A percentile compares a stretch with the other conserved stretches of the same genome.
Conservation (phyloP, 2,113 vertebrate species). For the Pungitius pungitius region DNA sequence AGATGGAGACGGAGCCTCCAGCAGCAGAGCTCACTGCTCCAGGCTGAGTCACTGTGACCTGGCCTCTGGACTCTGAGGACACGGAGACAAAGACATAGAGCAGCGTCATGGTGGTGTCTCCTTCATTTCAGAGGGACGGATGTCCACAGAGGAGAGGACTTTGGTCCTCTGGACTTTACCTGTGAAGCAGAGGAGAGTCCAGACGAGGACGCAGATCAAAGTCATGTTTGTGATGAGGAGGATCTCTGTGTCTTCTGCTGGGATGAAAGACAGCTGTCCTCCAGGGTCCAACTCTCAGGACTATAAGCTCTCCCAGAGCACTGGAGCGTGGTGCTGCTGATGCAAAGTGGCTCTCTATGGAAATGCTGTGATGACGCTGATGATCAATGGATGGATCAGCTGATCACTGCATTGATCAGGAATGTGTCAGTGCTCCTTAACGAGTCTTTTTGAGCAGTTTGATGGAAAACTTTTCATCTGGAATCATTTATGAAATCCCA, state of each 20-base stretch:
- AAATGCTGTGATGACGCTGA: conserved; percentile 21
- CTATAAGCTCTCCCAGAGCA: conserved; percentile 54
- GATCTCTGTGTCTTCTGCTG: conserved; percentile 2
- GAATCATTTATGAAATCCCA: too few relatives aligned
- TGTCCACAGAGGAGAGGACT: not conserved
- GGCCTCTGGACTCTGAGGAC: conserved; percentile 26
- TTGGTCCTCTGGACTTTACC: too few relatives aligned
- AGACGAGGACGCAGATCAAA: not conserved
- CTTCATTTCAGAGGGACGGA: conserved; percentile 3
- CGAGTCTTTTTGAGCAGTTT: too few relatives aligned
- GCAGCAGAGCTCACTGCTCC: conserved; percentile 31
- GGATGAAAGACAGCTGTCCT: not conserved
- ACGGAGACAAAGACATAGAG: too few relatives aligned
- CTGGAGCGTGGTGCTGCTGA: conserved; percentile 51
- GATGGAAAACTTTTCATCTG: not conserved
- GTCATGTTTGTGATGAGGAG: conserved; percentile 7
- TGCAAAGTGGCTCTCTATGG: conserved; percentile 47
- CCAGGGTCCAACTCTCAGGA: conserved; percentile 6
- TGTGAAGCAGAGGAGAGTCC: not conserved
- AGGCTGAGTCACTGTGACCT: conserved; percentile 48
- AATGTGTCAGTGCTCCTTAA: too few relatives aligned
- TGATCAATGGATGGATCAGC: not conserved
- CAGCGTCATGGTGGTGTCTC: not conserved
- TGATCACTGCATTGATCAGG: not conserved
- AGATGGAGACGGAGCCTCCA: conserved; percentile 21